phyloP scores from a whole-genome alignment of 2,888 invertebrate genomes.

The Xanthostigma xanthostigma region DNA sequence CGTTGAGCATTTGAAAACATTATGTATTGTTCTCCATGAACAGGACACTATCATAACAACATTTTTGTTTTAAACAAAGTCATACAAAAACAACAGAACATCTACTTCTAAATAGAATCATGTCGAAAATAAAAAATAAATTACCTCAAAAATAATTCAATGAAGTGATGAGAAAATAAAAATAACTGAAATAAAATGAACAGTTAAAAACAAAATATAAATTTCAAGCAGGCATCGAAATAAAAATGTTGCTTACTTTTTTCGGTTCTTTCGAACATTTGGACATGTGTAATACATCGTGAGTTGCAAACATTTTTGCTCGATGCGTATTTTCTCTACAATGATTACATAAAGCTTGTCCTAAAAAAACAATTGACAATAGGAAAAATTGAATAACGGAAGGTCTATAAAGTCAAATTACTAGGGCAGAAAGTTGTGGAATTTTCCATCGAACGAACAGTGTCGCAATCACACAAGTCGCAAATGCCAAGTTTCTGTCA shows the following conservation, averaged over 20 bases:
- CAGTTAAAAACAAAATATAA: not conserved
- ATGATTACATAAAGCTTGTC: conserved; percentile 52
- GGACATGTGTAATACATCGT: conserved; percentile 57
- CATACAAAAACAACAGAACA: no score
- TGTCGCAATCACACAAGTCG: no score
- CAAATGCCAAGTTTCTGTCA: no score
- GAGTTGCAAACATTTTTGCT: conserved; percentile 62
- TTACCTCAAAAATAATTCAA: no score
- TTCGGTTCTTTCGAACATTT: conserved; percentile 53
- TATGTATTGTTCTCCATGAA: conserved; percentile 59
- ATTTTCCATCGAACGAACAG: no score
- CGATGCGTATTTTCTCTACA: conserved; percentile 60
- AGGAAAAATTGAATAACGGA: conserved; percentile 3
- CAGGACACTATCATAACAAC: conserved; percentile 34
- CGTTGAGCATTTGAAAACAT: conserved; percentile 57
- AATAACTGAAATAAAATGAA: no score
- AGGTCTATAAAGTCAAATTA: no score
- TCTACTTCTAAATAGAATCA: no score
- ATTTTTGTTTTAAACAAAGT: not conserved
- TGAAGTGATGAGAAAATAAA: no score
- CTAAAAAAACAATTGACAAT: conserved; percentile 23
- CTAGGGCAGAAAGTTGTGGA: no score
- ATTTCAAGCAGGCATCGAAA: not conserved
- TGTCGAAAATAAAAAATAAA: no score
- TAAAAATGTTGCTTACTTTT: conserved; percentile 30